Evolutionary conservation across 1,140 invertebrate species (phyloP).

Genomic region (Pseudoatta argentina): DNA sequence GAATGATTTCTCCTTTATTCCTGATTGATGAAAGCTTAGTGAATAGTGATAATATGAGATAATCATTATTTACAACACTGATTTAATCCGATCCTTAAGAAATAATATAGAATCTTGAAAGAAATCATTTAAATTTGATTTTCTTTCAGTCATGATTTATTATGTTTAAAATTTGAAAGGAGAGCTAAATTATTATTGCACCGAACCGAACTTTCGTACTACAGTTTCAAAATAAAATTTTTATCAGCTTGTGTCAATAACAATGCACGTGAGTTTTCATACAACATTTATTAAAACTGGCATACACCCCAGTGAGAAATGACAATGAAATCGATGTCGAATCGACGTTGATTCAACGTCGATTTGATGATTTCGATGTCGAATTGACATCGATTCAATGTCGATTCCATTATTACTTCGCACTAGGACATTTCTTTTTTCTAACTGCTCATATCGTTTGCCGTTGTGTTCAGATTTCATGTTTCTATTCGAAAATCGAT

Average conservation of each 20-base stretch:
- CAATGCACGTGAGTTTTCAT: neutral
- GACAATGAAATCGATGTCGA: too few species aligned
- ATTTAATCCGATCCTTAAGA: neutral
- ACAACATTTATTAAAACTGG: neutral
- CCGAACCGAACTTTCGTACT: neutral
- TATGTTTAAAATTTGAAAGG: neutral
- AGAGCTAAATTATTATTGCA: neutral
- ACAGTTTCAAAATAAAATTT: neutral
- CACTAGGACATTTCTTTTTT: neutral
- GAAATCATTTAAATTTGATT: neutral
- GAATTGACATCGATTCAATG: too few species aligned
- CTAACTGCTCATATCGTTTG: neutral
- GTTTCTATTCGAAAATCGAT: constrained; percentile 24
- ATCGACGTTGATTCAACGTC: too few species aligned
- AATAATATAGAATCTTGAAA: neutral
- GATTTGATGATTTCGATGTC: too few species aligned
- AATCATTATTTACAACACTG: neutral
- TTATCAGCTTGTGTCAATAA: neutral
- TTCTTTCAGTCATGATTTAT: neutral
- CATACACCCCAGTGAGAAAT: neutral
- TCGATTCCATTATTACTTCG: too few species aligned
- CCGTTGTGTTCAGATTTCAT: constrained; percentile 1
- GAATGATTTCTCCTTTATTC: constrained; percentile 15
- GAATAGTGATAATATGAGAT: neutral
- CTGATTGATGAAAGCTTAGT: neutral